Evolutionary conservation across 1,140 invertebrate species (phyloP), one percentile per base, ranked within the genome.

Genomic region (Pseudomyrmex dendroicus): DNA sequence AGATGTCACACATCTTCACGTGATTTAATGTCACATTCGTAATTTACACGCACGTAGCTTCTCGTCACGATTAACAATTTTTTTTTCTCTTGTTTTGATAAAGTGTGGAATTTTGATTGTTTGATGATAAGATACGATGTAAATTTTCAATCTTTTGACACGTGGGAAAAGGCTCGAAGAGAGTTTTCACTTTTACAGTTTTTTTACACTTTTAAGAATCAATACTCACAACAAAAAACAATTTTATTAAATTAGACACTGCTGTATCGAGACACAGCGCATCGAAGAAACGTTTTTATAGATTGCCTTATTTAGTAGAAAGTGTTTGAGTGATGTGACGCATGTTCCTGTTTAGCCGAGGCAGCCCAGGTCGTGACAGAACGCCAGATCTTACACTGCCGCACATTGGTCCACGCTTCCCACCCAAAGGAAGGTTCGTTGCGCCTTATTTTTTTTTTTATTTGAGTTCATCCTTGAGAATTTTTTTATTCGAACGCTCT

Each of bases 321-420:
- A 93, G 89, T 93, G 92, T 94, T 92, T 92, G 93, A 94, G 93
- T 95, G 94, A 94, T 92, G 93, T 95, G 94, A 94, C 93, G 95
- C 95, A 95, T 95, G 94, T 95, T 95, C 92, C 95, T 95, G 94
- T 95, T 94, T 96, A 98, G 97, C 96, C 97, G 97, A 93, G 94
- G 96, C 95, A 98, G 97, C 94, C 97, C 97, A 85, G 96, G 96
- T 89, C 96, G 97, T 91, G 97, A 98, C 93, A 96, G 95, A 92
- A 95, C 95, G 84, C 97, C 96, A 87, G 97, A 98, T 93, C 96
- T 96, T 93, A 95, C 96, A 89, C 96, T 97, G 94, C 97, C 97
- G 84, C 97, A 98, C 95, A 97, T 97, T 94, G 97, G 97, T 86
- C 97, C 98, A 73, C 95, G 97, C 92, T 98, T 98, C 95, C 96